These are phyloP conservation scores for Cataglyphis rosenhaueri DNA, from an alignment of 2,888 invertebrate genomes.

Conservation along the genomic window DNA sequence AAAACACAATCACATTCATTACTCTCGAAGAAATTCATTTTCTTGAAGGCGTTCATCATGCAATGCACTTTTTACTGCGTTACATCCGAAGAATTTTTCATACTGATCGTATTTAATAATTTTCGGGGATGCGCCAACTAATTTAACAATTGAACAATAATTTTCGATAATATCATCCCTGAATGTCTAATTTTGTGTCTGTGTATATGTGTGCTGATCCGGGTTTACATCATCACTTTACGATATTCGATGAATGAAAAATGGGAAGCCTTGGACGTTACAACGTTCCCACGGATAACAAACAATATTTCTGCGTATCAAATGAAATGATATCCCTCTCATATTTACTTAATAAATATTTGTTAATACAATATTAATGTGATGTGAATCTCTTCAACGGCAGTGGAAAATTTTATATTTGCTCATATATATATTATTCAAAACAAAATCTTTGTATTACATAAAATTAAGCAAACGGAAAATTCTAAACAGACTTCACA, in stretches of 20 bases:
- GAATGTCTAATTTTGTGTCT: slow-evolving; percentile 13
- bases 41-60: slow-evolving; percentile 8
- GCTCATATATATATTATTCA: slow-evolving; percentile 3
- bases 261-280: neutral
- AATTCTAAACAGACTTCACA: slow-evolving; percentile 6
- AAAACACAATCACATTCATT: slow-evolving; percentile 35
- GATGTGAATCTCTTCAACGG: slow-evolving; percentile 50
- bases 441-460: neutral
- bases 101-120: slow-evolving; percentile 1
- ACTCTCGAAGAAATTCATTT: slow-evolving; percentile 36
- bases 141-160: neutral
- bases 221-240: neutral
- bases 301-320: neutral
- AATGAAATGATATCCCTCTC: neutral
- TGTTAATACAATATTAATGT: slow-evolving; percentile 4
- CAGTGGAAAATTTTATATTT: slow-evolving; percentile 56
- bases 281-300: neutral
- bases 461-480: slow-evolving; percentile 14
- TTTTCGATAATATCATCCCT: slow-evolving; percentile 6
- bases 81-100: neutral
- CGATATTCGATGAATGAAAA: slow-evolving; percentile 24
- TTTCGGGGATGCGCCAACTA: neutral
- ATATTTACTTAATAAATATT: slow-evolving; percentile 17
- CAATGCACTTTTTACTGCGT: neutral
- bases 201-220: slow-evolving; percentile 30